Base-by-base conservation (phyloP, 2,888 invertebrate species). In the Hoplodrina blanda region DNA sequence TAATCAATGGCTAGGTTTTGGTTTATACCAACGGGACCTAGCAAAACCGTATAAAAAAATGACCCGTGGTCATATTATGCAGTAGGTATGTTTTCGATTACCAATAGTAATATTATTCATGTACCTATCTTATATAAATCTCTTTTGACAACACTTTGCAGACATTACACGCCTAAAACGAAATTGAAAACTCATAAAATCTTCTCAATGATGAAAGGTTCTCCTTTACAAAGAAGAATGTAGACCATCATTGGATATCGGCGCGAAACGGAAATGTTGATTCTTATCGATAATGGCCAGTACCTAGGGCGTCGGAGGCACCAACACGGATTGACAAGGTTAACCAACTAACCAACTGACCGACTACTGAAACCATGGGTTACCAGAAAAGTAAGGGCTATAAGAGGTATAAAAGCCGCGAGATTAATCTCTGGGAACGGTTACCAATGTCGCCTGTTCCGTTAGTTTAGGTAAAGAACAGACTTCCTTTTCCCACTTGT, bases 141-240 rank as follows among this genome's bases (percentile, higher is more conserved):
- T 49, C 41, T 50, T 72, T 72, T 56, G 17, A 33, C 7, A 56
- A 33, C 20, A 33, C 30, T 30, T 46, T 54, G 15, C n/a, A 55
- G n/a, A 25, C n/a, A 52, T 52, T 56, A 44, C 15, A 44, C 10
- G 13, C 20, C 41, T 41, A 10, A n/a, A 67, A 33, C 11, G 41
- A 67, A 25, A 66, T 44, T 50, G 55, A 49, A 54, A 49, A 25
- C n/a, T 15, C 0, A 17, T 20, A 4, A 53, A 53, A n/a, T 0
- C 4, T 30, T 37, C 17, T 46, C 5, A 46, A 46, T 46, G 41
- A 41, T 11, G 10, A 13, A 10, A 33, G 10, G 17, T 41, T 52
- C 7, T 17, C 17, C 11, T 20, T 15, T 15, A 1, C 3, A 33
- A n/a, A 44, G 19, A 2, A 46, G 15, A 46, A 33, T 17, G 20